phyloP scores from a whole-genome alignment of 1,140 invertebrate genomes.

The Drosophila hydei region DNA sequence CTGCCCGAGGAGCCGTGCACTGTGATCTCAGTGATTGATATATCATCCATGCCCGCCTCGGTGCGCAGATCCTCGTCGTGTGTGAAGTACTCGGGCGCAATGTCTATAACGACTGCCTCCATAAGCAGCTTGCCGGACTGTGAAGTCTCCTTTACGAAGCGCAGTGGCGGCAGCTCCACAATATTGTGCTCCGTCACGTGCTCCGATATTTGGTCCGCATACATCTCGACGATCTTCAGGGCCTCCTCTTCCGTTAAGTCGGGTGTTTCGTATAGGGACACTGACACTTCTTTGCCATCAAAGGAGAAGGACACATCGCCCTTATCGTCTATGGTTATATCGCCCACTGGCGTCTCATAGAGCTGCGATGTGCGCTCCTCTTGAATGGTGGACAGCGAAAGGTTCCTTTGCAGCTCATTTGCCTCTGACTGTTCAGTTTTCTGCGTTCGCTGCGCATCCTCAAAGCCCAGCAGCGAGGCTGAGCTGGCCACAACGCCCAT shows the following conservation, averaged over 20 bases:
- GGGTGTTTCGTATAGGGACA: slow-evolving; percentile 95
- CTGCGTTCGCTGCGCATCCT: slow-evolving; percentile 87
- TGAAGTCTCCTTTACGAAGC: slow-evolving; percentile 94
- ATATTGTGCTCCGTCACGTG: slow-evolving; percentile 94
- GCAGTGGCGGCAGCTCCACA: slow-evolving; percentile 93
- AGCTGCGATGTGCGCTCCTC: slow-evolving; percentile 95
- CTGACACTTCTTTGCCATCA: slow-evolving; percentile 95
- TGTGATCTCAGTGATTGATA: slow-evolving; percentile 88
- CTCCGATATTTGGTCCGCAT: slow-evolving; percentile 95
- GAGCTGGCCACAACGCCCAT: slow-evolving; percentile 95
- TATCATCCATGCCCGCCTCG: slow-evolving; percentile 93
- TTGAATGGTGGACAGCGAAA: slow-evolving; percentile 94
- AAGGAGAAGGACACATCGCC: slow-evolving; percentile 95
- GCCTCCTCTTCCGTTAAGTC: slow-evolving; percentile 96
- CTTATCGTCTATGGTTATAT: slow-evolving; percentile 91
- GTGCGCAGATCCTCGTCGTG: slow-evolving; percentile 92
- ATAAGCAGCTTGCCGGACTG: slow-evolving; percentile 93
- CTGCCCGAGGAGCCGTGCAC: slow-evolving; percentile 84
- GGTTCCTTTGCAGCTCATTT: slow-evolving; percentile 88
- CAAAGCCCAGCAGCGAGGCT: slow-evolving; percentile 93
- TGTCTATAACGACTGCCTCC: slow-evolving; percentile 96
- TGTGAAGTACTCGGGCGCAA: slow-evolving; percentile 92
- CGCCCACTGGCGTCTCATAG: slow-evolving; percentile 91
- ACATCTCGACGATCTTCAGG: slow-evolving; percentile 96
- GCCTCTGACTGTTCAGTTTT: slow-evolving; percentile 66